A percentile compares a stretch with the other conserved stretches of the same genome.
Evolutionary conservation across 1,140 invertebrate species (phyloP).

Genomic region (Drosophila eugracilis): DNA sequence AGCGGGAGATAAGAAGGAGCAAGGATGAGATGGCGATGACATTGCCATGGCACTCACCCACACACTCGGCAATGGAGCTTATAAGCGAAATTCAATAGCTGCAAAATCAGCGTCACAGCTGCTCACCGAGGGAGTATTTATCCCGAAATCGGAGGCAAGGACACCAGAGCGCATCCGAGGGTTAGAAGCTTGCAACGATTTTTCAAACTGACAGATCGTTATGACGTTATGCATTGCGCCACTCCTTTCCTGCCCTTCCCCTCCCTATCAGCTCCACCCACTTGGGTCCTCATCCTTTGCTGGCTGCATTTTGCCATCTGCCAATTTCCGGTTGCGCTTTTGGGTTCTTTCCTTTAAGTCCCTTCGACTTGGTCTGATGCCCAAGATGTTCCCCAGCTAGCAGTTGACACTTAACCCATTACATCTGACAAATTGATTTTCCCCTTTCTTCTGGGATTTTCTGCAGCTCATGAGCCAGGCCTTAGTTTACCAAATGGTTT

Average conservation of each 20-base stretch:
- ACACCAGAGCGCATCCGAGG: conserved; percentile 1
- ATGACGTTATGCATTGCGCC: conserved; percentile 69
- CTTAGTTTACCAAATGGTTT: not conserved
- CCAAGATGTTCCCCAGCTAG: conserved; percentile 15
- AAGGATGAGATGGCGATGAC: conserved; percentile 31
- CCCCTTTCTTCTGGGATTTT: conserved; percentile 3
- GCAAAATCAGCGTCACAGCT: conserved; percentile 72
- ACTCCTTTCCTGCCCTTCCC: conserved; percentile 6
- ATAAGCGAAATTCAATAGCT: conserved; percentile 78
- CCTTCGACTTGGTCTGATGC: not conserved
- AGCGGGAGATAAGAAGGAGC: conserved; percentile 15
- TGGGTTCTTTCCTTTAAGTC: not conserved
- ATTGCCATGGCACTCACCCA: conserved; percentile 2
- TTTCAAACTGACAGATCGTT: conserved; percentile 79
- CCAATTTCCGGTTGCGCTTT: conserved; percentile 65
- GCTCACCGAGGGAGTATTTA: conserved; percentile 48
- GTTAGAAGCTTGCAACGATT: conserved; percentile 54
- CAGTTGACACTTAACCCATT: conserved; percentile 51
- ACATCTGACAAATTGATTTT: conserved; percentile 33
- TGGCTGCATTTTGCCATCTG: conserved; percentile 60
- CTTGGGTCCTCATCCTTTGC: conserved; percentile 10
- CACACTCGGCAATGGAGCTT: conserved; percentile 58
- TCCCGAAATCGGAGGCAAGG: conserved; percentile 22
- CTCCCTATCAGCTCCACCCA: not conserved
- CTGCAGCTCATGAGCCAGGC: not conserved